Base-by-base conservation (phyloP, 23 tunicate species). In the Aplidium turbinatum region DNA sequence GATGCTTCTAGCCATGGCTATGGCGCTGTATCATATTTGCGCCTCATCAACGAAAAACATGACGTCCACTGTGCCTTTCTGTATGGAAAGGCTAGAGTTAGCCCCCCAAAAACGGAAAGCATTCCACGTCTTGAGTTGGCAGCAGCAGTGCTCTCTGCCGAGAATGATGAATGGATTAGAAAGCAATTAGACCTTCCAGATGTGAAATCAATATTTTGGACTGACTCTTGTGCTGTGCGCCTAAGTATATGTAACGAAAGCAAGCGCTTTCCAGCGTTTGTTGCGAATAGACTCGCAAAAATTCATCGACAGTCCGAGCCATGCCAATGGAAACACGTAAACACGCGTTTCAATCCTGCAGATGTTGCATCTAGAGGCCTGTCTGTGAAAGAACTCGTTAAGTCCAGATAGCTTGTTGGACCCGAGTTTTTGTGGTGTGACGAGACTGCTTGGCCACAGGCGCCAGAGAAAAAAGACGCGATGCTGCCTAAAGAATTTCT, bases 301-400 rank as follows among this genome's bases (percentile, higher is more conserved):
- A 69, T 69, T 42, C 75, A 69, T 46, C 57, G 57, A 47, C 57
- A 46, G 63, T 42, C 75, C 27, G n/a, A n/a, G n/a, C n/a, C n/a
- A n/a, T n/a, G n/a, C 5, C 57, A 69, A 46, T 69, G 75, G 75
- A 46, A 35, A 38, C 57, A 69, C n/a, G 75, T 69, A 1, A n/a
- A n/a, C 33, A 13, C 75, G 1, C 45, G 35, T 29, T 22, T 31
- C 7, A 63, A 63, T 30, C 70, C 70, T 47, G 70, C 70, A 4
- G 48, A 63, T 13, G 47, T 25, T 31, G 70, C 48, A 34, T 63
- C 70, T 32, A 46, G 70, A 1, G 70, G 70, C 35, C 23, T 63
- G 48, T 63, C 70, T 4, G 70, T 63, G 46, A 46, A 13, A 18
- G 35, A 63, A 4, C 70, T 63, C 3, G 35, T 63, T 33, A 31